These are phyloP conservation scores for Osmerus eperlanus DNA, from an alignment of 2,113 vertebrate genomes.

Conservation along the genomic window DNA sequence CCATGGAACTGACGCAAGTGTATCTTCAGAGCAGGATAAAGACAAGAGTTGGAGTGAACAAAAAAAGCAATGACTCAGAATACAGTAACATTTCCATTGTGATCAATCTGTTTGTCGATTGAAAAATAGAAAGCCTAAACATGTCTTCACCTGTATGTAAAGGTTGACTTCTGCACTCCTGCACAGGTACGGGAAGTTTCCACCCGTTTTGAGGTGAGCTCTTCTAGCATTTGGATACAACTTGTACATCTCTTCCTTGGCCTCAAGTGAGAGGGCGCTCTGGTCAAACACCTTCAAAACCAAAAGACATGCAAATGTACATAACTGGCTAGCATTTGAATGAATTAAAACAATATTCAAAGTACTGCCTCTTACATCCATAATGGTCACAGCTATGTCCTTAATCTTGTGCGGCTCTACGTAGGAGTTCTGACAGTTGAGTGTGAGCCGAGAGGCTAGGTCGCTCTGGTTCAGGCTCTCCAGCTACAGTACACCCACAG, in stretches of 20 bases:
- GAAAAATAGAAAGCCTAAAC: neutral
- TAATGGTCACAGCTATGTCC: slow-evolving; percentile 91
- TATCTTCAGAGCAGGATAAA: slow-evolving; percentile 70
- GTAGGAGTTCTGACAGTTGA: slow-evolving; percentile 98
- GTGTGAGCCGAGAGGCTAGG: slow-evolving; percentile 90
- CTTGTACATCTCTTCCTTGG: slow-evolving; percentile 99
- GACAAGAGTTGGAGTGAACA: neutral
- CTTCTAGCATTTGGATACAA: slow-evolving; percentile 91
- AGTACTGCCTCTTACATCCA: slow-evolving; percentile 82
- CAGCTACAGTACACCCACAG: slow-evolving; percentile 71
- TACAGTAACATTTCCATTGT: no score
- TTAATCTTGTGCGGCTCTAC: slow-evolving; percentile 98
- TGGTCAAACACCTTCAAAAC: slow-evolving; percentile 90
- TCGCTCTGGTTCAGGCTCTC: slow-evolving; percentile 94
- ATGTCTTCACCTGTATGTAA: slow-evolving; percentile 84
- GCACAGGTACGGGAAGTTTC: slow-evolving; percentile 96
- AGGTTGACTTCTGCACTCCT: slow-evolving; percentile 96
- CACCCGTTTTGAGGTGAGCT: slow-evolving; percentile 97
- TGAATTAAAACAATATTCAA: slow-evolving; percentile 1
- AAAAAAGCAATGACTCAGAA: neutral
- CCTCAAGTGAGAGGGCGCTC: slow-evolving; percentile 92
- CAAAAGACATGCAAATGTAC: neutral
- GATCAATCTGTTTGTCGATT: no score
- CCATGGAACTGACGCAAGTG: slow-evolving; percentile 94
- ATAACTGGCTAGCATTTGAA: neutral